Evolutionary conservation across 2,113 vertebrate species (phyloP), one percentile per base, ranked within the genome.

Genomic region (Cephalopholis sonnerati): DNA sequence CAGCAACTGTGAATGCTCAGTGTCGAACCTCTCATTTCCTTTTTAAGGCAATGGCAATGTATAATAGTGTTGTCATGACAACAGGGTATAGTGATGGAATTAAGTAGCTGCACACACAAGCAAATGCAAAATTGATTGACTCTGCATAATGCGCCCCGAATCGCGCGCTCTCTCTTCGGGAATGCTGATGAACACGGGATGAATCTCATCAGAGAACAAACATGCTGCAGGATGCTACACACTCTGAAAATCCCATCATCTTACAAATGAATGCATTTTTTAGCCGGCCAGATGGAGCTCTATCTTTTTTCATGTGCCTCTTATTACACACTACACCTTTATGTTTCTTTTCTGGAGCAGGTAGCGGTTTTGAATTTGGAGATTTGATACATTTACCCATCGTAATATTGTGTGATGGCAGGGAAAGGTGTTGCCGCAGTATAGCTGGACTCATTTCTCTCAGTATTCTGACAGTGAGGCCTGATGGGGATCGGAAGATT

Each of bases 61-160:
- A 80, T 88, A 84, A 84, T 72, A 29, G 75, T 39, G 91, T 91
- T 89, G 90, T 84, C 88, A 89, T 89, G 87, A 88, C 90, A 88
- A 93, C 88, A 75, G 78, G 70, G 53, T 74, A 91, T 62, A 66
- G 66, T 29, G 77, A 80, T 78, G 70, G 78, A 76, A 81, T 81
- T 74, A 83, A 91, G 84, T 75, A 72, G 82, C 74, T 77, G 55
- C 55, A 65, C 62, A 74, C 82, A 82, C 68, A 71, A 85, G 66
- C 46, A 79, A 86, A 89, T 72, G 51, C 64, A 72, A 86, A 89
- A 88, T 79, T 82, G 88, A 92, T 87, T 88, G 81, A 80, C 58
- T 89, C 65, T 71, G 77, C 77, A 87, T 87, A 87, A 80, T 82
- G 66, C 17, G 2, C 39, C 50, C 25, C 76, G 68, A 81, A 81